A percentile compares a stretch with the other conserved stretches of the same genome.
These are phyloP conservation scores for Peromyscus leucopus DNA, from an alignment of 2,113 vertebrate species.

Conservation along the genomic window DNA sequence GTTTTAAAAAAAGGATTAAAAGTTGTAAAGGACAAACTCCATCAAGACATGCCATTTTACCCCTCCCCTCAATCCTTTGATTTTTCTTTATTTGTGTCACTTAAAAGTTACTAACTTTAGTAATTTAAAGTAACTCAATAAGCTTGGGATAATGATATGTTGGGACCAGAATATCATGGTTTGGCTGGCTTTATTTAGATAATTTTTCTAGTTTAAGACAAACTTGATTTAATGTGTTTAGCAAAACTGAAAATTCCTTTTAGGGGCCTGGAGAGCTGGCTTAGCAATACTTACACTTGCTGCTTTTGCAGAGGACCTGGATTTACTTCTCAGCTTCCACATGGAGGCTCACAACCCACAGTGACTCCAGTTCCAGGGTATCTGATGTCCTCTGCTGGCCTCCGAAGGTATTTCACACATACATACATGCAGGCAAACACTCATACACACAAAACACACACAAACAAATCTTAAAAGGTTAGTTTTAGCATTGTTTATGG, in stretches of 20 bases:
- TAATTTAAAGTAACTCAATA: background rate
- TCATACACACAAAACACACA: background rate
- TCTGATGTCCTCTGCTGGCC: background rate
- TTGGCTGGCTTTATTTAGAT: constrained; percentile 52
- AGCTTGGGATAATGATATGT: background rate
- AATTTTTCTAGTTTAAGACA: background rate
- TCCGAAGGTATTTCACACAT: background rate
- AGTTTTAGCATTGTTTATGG: constrained; percentile 10
- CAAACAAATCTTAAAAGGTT: background rate
- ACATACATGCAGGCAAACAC: background rate
- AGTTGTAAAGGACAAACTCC: background rate
- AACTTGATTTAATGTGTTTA: constrained; percentile 26
- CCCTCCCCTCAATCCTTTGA: too few relatives aligned
- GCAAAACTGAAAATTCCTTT: constrained; percentile 21
- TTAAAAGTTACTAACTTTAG: background rate
- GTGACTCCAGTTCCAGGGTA: background rate
- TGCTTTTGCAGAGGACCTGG: background rate
- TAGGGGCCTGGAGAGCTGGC: background rate
- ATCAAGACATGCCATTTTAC: background rate
- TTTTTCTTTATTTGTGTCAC: background rate
- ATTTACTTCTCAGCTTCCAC: background rate
- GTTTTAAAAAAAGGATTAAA: background rate
- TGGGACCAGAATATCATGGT: background rate
- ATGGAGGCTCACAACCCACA: background rate
- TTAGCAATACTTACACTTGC: background rate